phyloP scores from a whole-genome alignment of 2,113 vertebrate genomes.

The Emydura subglobosa region DNA sequence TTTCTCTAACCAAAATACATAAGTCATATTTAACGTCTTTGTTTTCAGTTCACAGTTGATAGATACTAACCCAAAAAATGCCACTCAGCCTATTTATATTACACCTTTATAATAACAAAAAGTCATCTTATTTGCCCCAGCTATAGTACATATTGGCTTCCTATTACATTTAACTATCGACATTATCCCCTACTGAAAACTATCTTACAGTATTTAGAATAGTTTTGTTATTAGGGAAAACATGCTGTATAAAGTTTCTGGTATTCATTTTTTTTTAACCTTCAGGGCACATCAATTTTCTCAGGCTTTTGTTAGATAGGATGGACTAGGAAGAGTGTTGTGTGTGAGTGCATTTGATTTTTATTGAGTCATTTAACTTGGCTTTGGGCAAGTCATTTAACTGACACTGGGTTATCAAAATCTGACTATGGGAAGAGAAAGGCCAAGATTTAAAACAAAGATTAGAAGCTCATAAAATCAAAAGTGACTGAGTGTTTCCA shows the following conservation, averaged over 20 bases:
- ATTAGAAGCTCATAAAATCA: conserved; percentile 42
- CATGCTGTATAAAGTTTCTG: neutral
- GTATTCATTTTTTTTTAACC: neutral
- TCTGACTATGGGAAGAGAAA: neutral
- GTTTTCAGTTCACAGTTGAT: neutral
- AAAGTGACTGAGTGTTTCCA: conserved; percentile 57
- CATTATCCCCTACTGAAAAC: neutral
- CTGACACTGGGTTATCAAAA: conserved; percentile 42
- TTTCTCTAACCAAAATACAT: neutral
- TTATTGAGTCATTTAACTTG: conserved; percentile 51
- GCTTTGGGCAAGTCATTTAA: conserved; percentile 16
- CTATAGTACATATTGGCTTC: neutral
- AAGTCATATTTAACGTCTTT: neutral
- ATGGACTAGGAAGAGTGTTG: neutral
- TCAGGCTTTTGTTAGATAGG: neutral
- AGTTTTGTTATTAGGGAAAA: neutral
- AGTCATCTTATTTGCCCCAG: neutral
- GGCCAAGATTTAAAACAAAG: conserved; percentile 3
- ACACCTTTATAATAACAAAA: neutral
- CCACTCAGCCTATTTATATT: neutral
- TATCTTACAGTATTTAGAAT: neutral
- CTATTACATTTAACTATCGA: neutral
- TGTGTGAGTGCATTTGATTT: conserved; percentile 6
- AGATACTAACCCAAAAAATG: neutral
- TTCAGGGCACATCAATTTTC: neutral